Base-by-base conservation (phyloP, 2,888 invertebrate genomes). In the Platycnemis pennipes region DNA sequence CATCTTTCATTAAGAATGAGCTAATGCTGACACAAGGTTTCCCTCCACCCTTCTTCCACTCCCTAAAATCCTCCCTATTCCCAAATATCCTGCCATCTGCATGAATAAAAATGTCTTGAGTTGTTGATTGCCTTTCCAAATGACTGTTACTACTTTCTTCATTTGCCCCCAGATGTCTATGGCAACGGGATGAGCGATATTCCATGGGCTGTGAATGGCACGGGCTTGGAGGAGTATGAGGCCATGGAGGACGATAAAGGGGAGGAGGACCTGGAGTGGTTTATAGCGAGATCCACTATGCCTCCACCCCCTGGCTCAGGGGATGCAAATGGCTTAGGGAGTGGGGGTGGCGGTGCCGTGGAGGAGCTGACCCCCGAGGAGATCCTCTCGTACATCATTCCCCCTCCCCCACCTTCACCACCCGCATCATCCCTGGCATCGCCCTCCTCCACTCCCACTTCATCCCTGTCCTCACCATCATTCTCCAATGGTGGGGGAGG, bases 301-400 rank as follows among this genome's bases (percentile, higher is more conserved):
- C 98, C 98, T 85, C 98, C 99, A 26, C 99, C 99, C 0, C 98
- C 98, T 0, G 97, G 98, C 94, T 98, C 97, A 96, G 97, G 98
- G 2, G 98, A 98, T 3, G 95, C 95, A 0, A 95, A 95, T 49
- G 94, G 56, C 19, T 22, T 69, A 42, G 89, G 94, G 46, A 42
- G 37, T 91, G 49, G 45, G 31, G 88, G 94, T 77, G 91, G 94
- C 8, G 94, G 95, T 37, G 98, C 98, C 16, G 98, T 98, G 19
- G 97, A 98, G 95, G 98, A 98, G 96, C 96, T 98, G 89, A 98
- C 98, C 0, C 98, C 98, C 0, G 98, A 98, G 96, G 98, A 98
- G 96, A 98, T 98, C 89, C 98, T 98, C 97, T 98, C 98, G 0
- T 98, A 98, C 95, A 98, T 98, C 95, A 98, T 98, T 96, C 98